Percentiles rank a stretch among this genome's conserved stretches.
Evolutionary conservation across 23 tunicate genomes (phyloP).

Genomic region (Halocynthia aurantium): DNA sequence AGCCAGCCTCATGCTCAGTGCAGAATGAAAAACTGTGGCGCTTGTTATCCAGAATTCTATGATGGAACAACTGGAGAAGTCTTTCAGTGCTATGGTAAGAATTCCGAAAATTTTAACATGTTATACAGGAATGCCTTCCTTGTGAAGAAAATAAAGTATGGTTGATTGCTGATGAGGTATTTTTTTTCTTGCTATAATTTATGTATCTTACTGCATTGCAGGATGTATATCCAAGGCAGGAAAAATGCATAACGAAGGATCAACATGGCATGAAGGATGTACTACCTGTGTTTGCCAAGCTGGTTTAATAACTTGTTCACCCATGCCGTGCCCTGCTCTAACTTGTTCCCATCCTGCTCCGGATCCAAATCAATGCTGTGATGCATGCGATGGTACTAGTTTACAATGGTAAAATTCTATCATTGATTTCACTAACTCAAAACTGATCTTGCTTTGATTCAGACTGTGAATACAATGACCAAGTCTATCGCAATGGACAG

Average conservation of each 20-base stretch:
- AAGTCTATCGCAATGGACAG: constrained; percentile 34
- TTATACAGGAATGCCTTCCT: too few species aligned
- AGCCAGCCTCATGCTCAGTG: constrained; percentile 78
- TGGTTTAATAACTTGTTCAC: constrained; percentile 67
- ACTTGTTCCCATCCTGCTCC: constrained; percentile 59
- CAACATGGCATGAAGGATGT: constrained; percentile 61
- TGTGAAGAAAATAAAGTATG: too few species aligned
- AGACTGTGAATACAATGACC: constrained; percentile 55
- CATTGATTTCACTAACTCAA: not conserved
- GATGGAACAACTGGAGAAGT: constrained; percentile 77
- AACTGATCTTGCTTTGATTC: not conserved
- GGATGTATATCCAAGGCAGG: constrained; percentile 57
- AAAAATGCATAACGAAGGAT: constrained; percentile 42
- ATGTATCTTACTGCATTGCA: not conserved
- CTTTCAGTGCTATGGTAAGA: constrained; percentile 61
- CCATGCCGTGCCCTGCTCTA: constrained; percentile 35
- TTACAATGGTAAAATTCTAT: too few species aligned
- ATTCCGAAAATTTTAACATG: too few species aligned
- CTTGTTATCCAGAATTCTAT: constrained; percentile 73
- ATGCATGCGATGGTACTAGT: constrained; percentile 30
- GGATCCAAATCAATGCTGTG: constrained; percentile 46
- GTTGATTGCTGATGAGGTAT: too few species aligned
- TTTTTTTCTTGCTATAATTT: too few species aligned
- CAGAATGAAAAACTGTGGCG: constrained; percentile 69
- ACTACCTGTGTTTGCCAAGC: constrained; percentile 67